These are phyloP conservation scores for Trachurus trachurus DNA, from an alignment of 2,797 vertebrate genomes.

Conservation along the genomic window DNA sequence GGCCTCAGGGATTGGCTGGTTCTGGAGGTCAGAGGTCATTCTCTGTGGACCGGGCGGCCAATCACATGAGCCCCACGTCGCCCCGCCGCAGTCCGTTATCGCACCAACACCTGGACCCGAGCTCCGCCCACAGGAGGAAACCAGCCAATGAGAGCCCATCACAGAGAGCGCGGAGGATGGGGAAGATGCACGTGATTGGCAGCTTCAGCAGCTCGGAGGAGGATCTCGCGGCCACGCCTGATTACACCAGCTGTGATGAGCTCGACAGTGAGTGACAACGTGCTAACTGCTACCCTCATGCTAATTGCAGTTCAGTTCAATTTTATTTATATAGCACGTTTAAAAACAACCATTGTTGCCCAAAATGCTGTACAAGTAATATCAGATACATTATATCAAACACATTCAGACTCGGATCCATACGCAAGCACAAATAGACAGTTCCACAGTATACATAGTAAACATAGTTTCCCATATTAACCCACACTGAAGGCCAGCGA, in stretches of 20 bases:
- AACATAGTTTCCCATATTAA: too few relatives aligned
- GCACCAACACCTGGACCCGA: constrained; percentile 92
- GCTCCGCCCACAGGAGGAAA: constrained; percentile 90
- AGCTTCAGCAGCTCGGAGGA: constrained; percentile 96
- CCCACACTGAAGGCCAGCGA: too few relatives aligned
- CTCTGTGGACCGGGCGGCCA: constrained; percentile 89
- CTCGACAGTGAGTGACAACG: constrained; percentile 89
- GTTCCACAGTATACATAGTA: too few relatives aligned
- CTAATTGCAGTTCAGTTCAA: too few relatives aligned
- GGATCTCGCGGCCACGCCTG: constrained; percentile 92
- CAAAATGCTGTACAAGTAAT: too few relatives aligned
- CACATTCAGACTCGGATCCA: too few relatives aligned
- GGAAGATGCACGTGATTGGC: constrained; percentile 92
- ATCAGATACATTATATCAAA: too few relatives aligned
- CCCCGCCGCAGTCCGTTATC: constrained; percentile 90
- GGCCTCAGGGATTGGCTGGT: constrained; percentile 27
- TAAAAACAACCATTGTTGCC: too few relatives aligned
- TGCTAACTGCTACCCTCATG: not conserved
- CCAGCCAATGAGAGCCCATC: constrained; percentile 89
- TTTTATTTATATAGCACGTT: too few relatives aligned
- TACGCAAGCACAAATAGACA: too few relatives aligned
- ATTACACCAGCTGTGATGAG: constrained; percentile 95
- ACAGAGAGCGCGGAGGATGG: constrained; percentile 87
- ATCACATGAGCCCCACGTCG: constrained; percentile 90
- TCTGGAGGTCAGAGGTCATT: constrained; percentile 87